Evolutionary conservation across 2,888 invertebrate genomes (phyloP).

Genomic region (Sminthurinus aureus): DNA sequence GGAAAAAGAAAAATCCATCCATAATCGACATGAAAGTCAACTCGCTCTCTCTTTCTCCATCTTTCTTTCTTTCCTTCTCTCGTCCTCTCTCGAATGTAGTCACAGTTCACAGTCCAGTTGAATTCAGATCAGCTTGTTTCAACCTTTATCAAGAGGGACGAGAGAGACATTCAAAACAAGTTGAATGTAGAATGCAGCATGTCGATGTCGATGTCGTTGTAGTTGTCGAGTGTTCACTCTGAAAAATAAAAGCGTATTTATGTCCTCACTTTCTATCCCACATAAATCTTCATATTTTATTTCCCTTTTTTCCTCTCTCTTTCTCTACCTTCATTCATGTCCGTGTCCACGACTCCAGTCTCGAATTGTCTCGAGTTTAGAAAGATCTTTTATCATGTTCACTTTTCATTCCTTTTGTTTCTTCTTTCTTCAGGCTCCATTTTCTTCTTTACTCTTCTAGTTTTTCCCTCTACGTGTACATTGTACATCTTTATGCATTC

Average conservation of each 20-base stretch:
- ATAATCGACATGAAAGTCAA: constrained; percentile 1
- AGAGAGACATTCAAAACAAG: neutral
- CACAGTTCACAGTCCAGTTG: neutral
- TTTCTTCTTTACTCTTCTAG: neutral
- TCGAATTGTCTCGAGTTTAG: neutral
- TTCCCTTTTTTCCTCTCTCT: neutral
- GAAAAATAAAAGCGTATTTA: neutral
- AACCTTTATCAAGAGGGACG: neutral
- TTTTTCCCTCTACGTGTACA: neutral
- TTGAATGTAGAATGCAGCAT: neutral
- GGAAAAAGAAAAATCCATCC: neutral
- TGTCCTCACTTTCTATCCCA: neutral
- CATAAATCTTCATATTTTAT: neutral
- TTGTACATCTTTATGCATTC: neutral
- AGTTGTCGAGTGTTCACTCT: neutral
- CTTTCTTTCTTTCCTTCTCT: neutral
- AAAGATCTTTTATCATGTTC: neutral
- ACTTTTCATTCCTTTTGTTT: neutral
- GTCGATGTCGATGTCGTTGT: too few relatives aligned
- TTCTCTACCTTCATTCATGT: neutral
- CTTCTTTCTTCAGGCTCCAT: neutral
- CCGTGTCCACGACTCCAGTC: neutral
- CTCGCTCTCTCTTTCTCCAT: neutral
- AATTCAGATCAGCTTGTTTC: too few relatives aligned
- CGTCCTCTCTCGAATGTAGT: neutral